phyloP scores from a whole-genome alignment of 1,140 invertebrate species.

The Saxidomus purpurata region DNA sequence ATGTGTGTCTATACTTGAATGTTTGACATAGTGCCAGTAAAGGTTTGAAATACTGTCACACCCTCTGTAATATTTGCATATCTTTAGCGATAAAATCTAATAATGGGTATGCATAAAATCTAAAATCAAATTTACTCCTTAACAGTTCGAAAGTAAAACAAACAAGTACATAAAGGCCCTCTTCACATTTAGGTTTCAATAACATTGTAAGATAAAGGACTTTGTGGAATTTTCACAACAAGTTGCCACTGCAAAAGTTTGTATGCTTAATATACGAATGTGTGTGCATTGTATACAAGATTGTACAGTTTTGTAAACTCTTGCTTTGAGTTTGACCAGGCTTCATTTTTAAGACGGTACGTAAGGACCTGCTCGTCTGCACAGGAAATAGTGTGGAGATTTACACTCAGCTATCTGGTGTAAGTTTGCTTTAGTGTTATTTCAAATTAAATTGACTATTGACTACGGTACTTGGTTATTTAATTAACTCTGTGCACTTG shows the following conservation, averaged over 20 bases:
- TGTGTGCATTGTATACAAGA: background rate
- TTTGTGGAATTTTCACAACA: conserved; percentile 26
- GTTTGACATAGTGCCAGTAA: conserved; percentile 15
- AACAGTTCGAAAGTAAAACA: conserved; percentile 38
- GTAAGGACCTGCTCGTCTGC: no score
- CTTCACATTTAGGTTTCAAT: conserved; percentile 39
- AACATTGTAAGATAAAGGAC: background rate
- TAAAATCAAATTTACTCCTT: conserved; percentile 47
- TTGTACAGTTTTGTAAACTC: background rate
- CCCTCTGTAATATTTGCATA: conserved; percentile 6
- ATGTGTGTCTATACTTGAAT: background rate
- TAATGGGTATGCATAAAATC: conserved; percentile 27
- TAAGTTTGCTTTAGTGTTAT: no score
- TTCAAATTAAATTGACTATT: no score
- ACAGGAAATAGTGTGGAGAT: no score
- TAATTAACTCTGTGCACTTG: no score
- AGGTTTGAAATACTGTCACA: background rate
- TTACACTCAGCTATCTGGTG: no score
- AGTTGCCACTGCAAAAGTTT: conserved; percentile 2
- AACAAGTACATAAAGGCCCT: conserved; percentile 26
- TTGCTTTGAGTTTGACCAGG: no score
- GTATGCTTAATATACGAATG: background rate
- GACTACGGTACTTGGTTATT: no score
- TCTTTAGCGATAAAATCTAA: conserved; percentile 38
- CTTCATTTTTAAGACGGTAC: no score